phyloP scores from a whole-genome alignment of 1,140 invertebrate species.

The Oncopodura yosiiana region DNA sequence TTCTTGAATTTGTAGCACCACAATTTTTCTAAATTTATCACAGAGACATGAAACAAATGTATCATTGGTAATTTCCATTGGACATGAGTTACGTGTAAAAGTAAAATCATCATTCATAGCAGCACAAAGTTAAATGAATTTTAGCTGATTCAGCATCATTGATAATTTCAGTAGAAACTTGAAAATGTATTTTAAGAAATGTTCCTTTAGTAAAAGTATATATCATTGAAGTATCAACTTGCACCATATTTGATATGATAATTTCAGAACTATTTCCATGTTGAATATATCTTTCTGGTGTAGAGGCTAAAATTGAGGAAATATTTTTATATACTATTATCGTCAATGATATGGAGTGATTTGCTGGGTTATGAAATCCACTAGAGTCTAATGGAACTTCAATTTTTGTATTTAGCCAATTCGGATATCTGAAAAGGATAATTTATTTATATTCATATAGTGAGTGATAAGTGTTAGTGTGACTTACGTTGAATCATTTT shows the following conservation, averaged over 20 bases:
- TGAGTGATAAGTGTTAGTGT: too few species aligned
- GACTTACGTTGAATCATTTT: too few species aligned
- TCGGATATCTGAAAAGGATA: constrained; percentile 20
- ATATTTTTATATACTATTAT: constrained; percentile 15
- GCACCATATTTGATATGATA: constrained; percentile 12
- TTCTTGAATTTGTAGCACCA: too few species aligned
- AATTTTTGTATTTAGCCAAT: constrained; percentile 11
- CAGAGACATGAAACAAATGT: constrained; percentile 20
- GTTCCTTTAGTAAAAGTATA: neutral
- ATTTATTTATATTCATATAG: too few species aligned
- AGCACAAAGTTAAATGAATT: constrained; percentile 13
- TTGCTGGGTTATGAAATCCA: neutral
- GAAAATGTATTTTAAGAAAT: constrained; percentile 9
- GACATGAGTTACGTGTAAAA: constrained; percentile 11
- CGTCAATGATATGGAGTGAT: neutral
- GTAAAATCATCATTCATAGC: constrained; percentile 3
- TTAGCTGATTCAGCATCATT: neutral
- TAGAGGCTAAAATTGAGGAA: neutral
- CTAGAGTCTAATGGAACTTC: constrained; percentile 10
- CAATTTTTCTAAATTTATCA: constrained; percentile 21
- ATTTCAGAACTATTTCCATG: neutral
- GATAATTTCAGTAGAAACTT: constrained; percentile 8
- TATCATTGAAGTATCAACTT: neutral
- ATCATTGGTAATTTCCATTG: constrained; percentile 9
- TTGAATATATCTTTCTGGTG: neutral